Base-by-base conservation (phyloP, 2,888 invertebrate species). In the Ypsolopha sequella region DNA sequence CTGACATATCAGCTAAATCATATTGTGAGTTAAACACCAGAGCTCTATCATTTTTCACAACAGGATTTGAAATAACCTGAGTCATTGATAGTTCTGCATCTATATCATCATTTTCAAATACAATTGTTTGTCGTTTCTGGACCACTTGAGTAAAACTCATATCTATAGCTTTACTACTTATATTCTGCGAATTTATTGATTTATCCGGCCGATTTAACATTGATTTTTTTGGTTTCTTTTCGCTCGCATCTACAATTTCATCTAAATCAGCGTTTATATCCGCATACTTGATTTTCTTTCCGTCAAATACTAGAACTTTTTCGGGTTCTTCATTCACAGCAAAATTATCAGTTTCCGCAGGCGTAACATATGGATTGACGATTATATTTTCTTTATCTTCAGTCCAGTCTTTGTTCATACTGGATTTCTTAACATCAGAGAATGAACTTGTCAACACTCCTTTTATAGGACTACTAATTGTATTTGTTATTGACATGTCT, bases 401-500 rank as follows among this genome's bases (percentile, higher is more conserved):
- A 1, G 61, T 60, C 73, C 75, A 80, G 57, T 80, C 73, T 14
- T 64, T 60, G 36, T 60, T 59, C 0, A 55, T 36, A 11, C 45
- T 57, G 2, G 53, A 34, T 53, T 64, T 70, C 11, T 61, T 72
- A 13, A 66, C 62, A 41, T 60, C 49, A 41, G 53, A 52, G 11
- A 50, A 48, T 1, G 62, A 61, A 48, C 54, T 70, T 57, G 65
- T 73, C 7, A 69, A 64, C 0, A 70, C 57, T n/a, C 71, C 68
- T 55, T 76, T 75, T 58, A 77, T 73, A 0, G 77, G 75, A 54
- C 68, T 72, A 1, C 60, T 65, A 11, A 85, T 63, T 0, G 74
- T 76, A 35, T 81, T 79, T 1, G 84, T 84, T 38, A 84, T 77
- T 0, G 84, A 82, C 81, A 85, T 82, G 55, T 85, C 77, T 10